Evolutionary conservation across 2,113 vertebrate genomes (phyloP), one percentile per base, ranked within the genome.

Genomic region (Oncorhynchus tshawytscha): DNA sequence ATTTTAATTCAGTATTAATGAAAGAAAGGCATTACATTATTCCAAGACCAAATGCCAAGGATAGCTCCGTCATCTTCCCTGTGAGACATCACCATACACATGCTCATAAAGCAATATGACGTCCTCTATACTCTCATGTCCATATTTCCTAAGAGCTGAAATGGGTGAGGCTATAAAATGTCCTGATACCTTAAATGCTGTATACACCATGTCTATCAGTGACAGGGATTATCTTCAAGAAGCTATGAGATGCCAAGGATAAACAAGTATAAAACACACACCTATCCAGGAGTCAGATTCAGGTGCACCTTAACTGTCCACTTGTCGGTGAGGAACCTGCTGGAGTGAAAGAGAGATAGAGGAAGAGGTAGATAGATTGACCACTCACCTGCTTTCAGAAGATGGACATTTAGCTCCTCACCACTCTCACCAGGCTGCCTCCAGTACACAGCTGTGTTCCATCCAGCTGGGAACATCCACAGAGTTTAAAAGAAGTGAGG

Each of bases 311-410:
- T 45, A 39, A 34, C 72, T 64, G 20, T 78, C 54, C 70, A 68
- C 39, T 22, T 51, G 5, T 18, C 0, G 3, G 12, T 8, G 48
- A 39, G 16, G 18, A 29, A 64, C 70, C 24, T 64, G 12, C 59
- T 48, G 15, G 29, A 15, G 4, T 16, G 24, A 60, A 16, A 25
- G 29, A 69, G 8, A 60, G 39, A n/a, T 7, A 57, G 34, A 15
- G 70, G 7, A 27, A 34, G 9, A 71, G 12, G 66, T 68, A 25
- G 70, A 45, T 16, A 57, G 67, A 48, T 24, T 49, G 75, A 76
- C 54, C 16, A 84, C 92, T 92, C 77, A 93, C 93, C 92, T 94
- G 91, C 80, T 87, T 85, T 91, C 85, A 91, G 84, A 82, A 87
- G 86, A 91, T 73, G 83, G 83, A 87, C 91, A 88, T 91, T 83